phyloP scores from a whole-genome alignment of 1,140 invertebrate species.

The Prorops nasuta region DNA sequence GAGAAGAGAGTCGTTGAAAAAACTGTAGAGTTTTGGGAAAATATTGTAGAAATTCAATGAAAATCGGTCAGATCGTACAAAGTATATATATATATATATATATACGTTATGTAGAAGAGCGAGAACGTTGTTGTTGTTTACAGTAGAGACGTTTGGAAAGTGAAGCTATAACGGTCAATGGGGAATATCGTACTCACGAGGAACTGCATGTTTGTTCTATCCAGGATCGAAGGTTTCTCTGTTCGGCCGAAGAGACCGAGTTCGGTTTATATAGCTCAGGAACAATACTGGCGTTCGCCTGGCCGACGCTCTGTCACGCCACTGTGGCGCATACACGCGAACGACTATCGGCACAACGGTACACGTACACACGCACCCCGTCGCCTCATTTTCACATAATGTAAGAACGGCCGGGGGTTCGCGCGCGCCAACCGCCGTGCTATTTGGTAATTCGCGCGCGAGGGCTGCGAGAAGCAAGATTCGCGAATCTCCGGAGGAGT shows the following conservation, averaged over 20 bases:
- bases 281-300: constrained; percentile 25
- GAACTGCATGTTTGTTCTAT: constrained; percentile 42
- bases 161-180: too few relatives aligned
- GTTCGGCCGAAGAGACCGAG: constrained; percentile 15
- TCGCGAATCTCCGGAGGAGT: neutral
- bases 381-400: constrained; percentile 29
- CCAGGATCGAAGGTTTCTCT: constrained; percentile 33
- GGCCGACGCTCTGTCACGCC: neutral
- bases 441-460: constrained; percentile 10
- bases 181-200: constrained; percentile 49
- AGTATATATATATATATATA: too few relatives aligned
- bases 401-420: constrained; percentile 1
- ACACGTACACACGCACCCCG: constrained; percentile 5
- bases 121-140: too few relatives aligned
- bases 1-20: too few relatives aligned
- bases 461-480: neutral
- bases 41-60: too few relatives aligned
- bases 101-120: too few relatives aligned
- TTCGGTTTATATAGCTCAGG: constrained; percentile 42
- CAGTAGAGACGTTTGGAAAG: too few relatives aligned
- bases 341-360: constrained; percentile 9
- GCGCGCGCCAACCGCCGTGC: too few relatives aligned
- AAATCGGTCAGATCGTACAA: too few relatives aligned
- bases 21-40: too few relatives aligned
- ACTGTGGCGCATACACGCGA: neutral